Base-by-base conservation (phyloP, 2,797 vertebrate species). In the Balearica regulorum region DNA sequence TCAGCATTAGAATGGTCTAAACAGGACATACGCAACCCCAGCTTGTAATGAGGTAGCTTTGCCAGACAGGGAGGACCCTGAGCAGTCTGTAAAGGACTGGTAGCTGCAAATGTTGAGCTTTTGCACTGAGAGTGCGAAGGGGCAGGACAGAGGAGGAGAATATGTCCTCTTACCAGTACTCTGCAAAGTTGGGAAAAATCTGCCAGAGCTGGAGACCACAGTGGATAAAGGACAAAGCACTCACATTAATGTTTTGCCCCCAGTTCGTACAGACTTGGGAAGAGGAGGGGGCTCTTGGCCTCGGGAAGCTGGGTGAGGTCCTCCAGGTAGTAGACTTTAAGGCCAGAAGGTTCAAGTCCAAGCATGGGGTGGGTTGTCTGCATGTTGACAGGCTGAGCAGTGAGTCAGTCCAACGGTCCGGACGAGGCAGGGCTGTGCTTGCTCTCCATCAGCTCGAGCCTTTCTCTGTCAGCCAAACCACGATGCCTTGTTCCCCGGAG, bases 371-470 rank as follows among this genome's bases (percentile, higher is more conserved):
- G 51, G 5, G 35, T 22, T 62, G 39, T n/a, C 70, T 73, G 33
- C 22, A 9, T 5, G 3, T 18, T 80, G 48, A 55, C 0, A 1
- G 21, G 33, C 44, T 46, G 33, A 75, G 7, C 16, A 33, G n/a
- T 15, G 37, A 68, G 35, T 64, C 12, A 39, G 39, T 55, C 70
- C 26, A 24, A 51, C 62, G 39, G 25, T 11, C 29, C 66, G 31
- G 49, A 61, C 28, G 14, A 64, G 16, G 33, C 33, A 75, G 33
- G 13, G 39, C 29, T 81, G 83, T 77, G 8, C 37, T 49, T 46
- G 64, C 18, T 73, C 57, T 64, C 25, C 35, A 17, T 60, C 33
- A 55, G 39, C 48, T 69, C 0, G 3, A n/a, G 28, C 55, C 21
- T 44, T 79, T 84, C 53, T 75, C 44, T 89, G 69, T 35, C 72